Evolutionary conservation across 2,888 invertebrate species (phyloP).

Genomic region (Temnothorax ravouxi): DNA sequence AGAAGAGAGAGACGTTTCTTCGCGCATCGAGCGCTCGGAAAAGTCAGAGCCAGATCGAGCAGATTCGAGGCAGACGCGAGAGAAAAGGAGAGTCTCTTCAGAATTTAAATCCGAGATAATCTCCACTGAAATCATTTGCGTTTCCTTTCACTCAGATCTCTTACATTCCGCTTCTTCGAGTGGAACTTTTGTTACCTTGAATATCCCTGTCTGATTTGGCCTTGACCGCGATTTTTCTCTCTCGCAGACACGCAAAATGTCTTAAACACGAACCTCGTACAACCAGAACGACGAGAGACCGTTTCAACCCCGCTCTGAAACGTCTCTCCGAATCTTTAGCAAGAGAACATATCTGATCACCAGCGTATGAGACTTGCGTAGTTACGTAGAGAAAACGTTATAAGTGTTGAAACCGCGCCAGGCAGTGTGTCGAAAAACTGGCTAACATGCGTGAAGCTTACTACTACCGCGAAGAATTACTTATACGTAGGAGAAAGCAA

Average conservation of each 20-base stretch:
- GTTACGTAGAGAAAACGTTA: constrained; percentile 40
- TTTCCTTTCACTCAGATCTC: not conserved
- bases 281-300: constrained; percentile 27
- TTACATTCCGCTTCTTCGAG: not conserved
- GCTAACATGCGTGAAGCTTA: constrained; percentile 10
- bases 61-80: not conserved
- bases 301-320: constrained; percentile 34
- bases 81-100: not conserved
- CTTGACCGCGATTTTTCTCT: constrained; percentile 15
- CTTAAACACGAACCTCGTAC: not conserved
- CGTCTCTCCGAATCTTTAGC: constrained; percentile 38
- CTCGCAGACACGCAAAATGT: not conserved
- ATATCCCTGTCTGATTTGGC: constrained; percentile 27
- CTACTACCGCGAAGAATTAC: constrained; percentile 18
- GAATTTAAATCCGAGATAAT: not conserved
- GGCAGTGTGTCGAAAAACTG: constrained; percentile 20
- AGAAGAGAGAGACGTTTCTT: constrained; percentile 7
- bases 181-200: not conserved
- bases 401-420: constrained; percentile 22
- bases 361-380: constrained; percentile 43
- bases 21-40: not conserved
- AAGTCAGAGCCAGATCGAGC: constrained; percentile 42
- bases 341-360: constrained; percentile 51
- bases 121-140: not conserved
- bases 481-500: constrained; percentile 25